phyloP scores from a whole-genome alignment of 2,888 invertebrate genomes.

The Melitaea athalia region DNA sequence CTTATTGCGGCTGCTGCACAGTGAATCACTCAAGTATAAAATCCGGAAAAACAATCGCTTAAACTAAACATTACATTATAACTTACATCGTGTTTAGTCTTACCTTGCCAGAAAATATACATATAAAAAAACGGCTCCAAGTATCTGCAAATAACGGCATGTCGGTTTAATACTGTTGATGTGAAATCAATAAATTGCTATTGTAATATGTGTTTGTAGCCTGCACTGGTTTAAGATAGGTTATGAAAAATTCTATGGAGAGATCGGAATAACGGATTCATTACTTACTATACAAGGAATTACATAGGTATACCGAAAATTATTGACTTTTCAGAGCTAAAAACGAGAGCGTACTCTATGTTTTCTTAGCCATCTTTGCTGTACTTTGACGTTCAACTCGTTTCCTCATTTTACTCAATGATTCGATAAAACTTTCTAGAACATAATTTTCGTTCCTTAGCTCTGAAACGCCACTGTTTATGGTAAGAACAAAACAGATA shows the following conservation, averaged over 20 bases:
- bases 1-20: slow-evolving; percentile 68
- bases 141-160: slow-evolving; percentile 80
- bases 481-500: slow-evolving; percentile 71
- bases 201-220: slow-evolving; percentile 81
- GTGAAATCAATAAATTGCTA: slow-evolving; percentile 79
- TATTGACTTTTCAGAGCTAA: slow-evolving; percentile 64
- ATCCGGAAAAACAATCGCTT: slow-evolving; percentile 64
- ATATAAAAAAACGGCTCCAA: slow-evolving; percentile 73
- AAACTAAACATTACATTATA: slow-evolving; percentile 40
- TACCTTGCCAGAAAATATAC: slow-evolving; percentile 64
- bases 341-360: slow-evolving; percentile 6
- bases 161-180: slow-evolving; percentile 76
- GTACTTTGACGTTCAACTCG: slow-evolving; percentile 56
- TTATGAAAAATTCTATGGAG: slow-evolving; percentile 76
- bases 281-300: slow-evolving; percentile 78
- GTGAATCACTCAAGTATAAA: slow-evolving; percentile 76
- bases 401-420: slow-evolving; percentile 49
- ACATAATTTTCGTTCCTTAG: slow-evolving; percentile 48
- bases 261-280: slow-evolving; percentile 79
- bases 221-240: slow-evolving; percentile 66
- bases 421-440: slow-evolving; percentile 12
- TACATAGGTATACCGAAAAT: slow-evolving; percentile 51
- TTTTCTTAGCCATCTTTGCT: neutral
- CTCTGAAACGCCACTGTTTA: slow-evolving; percentile 64
- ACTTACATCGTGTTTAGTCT: slow-evolving; percentile 53